A percentile compares a stretch with the other conserved stretches of the same genome.
These are phyloP conservation scores for Thereva unica DNA, from an alignment of 2,888 invertebrate species.

Conservation along the genomic window DNA sequence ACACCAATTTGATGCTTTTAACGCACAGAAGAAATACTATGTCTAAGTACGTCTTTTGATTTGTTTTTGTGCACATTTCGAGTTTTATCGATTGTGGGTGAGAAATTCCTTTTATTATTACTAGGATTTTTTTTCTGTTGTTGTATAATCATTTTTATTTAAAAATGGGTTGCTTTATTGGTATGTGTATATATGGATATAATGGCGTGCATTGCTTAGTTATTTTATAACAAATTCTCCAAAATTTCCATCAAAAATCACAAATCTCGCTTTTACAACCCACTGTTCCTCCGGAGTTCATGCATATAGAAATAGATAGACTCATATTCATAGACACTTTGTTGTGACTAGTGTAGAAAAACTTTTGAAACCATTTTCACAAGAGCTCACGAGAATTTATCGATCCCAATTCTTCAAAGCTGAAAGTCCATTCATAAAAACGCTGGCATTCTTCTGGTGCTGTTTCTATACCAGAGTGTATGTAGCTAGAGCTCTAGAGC, in stretches of 20 bases:
- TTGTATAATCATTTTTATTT: too few species aligned
- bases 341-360: conserved; percentile 45
- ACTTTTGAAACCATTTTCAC: conserved; percentile 44
- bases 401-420: conserved; percentile 54
- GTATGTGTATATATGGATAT: too few species aligned
- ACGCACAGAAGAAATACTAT: too few species aligned
- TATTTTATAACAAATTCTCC: not conserved
- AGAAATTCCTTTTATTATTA: too few species aligned
- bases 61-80: too few species aligned
- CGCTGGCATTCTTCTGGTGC: conserved; percentile 51
- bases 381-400: conserved; percentile 53
- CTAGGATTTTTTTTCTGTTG: too few species aligned
- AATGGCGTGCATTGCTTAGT: too few species aligned
- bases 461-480: conserved; percentile 25
- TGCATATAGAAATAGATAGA: conserved; percentile 25
- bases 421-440: conserved; percentile 58
- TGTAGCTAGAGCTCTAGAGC: not conserved
- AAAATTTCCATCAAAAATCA: not conserved
- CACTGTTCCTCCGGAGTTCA: conserved; percentile 7
- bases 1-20: too few species aligned
- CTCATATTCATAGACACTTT: conserved; percentile 36
- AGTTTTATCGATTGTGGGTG: too few species aligned
- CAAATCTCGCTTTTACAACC: conserved; percentile 8
- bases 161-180: too few species aligned
- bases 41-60: too few species aligned